A percentile compares a stretch with the other conserved stretches of the same genome.
phyloP scores from a whole-genome alignment of 2,113 vertebrate genomes.

The Syngnathoides biaculeatus region DNA sequence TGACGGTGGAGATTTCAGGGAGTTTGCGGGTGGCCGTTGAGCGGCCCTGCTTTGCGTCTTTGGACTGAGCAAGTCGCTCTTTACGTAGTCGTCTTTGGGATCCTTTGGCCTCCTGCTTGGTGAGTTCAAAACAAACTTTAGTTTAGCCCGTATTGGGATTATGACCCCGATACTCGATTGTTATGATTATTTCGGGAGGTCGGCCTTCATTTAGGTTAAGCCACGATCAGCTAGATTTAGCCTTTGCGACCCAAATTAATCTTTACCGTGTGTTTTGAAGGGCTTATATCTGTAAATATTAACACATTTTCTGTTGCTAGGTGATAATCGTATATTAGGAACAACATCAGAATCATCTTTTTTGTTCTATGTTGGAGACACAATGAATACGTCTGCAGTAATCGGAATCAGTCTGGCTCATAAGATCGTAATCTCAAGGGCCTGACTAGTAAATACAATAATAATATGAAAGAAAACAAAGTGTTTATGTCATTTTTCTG shows the following conservation, averaged over 20 bases:
- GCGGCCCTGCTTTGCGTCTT: conserved; percentile 31
- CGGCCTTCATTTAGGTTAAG: conserved; percentile 58
- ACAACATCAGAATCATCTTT: background rate
- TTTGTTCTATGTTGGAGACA: too few species aligned
- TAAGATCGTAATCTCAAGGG: too few species aligned
- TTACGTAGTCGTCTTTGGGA: conserved; percentile 57
- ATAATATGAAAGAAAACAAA: too few species aligned
- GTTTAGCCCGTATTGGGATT: conserved; percentile 19
- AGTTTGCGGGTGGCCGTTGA: conserved; percentile 16
- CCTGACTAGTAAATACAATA: too few species aligned
- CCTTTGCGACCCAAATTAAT: conserved; percentile 39
- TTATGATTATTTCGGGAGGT: conserved; percentile 27
- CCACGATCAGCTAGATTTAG: conserved; percentile 53
- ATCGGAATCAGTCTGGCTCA: background rate
- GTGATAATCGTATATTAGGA: background rate
- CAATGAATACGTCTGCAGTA: background rate
- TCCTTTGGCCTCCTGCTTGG: conserved; percentile 38
- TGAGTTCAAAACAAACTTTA: conserved; percentile 58
- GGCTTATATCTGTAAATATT: conserved; percentile 8
- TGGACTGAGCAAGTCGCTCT: conserved; percentile 49
- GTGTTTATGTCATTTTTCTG: too few species aligned
- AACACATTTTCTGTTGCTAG: background rate
- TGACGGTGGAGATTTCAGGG: conserved; percentile 20
- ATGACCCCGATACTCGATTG: conserved; percentile 60
- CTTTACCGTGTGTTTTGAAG: conserved; percentile 15